Conservation (phyloP, 2,888 invertebrate species). For the Hemithea aestivaria region DNA sequence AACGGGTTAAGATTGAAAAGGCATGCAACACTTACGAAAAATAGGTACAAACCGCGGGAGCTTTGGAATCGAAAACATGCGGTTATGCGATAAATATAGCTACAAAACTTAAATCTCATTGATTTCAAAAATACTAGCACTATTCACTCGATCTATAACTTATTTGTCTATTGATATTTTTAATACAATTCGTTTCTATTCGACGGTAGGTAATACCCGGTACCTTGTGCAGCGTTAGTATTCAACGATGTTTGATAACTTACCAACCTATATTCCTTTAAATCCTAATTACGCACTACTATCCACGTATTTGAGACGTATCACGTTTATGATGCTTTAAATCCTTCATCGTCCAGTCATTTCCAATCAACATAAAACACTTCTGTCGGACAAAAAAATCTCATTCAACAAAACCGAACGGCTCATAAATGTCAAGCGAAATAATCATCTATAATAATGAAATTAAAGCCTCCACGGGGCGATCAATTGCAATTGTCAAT, state of each 20-base stretch:
- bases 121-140: slow-evolving; percentile 22
- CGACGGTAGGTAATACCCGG: slow-evolving; percentile 48
- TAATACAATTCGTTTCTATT: slow-evolving; percentile 43
- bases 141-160: slow-evolving; percentile 33
- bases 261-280: slow-evolving; percentile 8
- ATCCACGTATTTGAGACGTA: not conserved
- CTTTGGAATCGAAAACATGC: slow-evolving; percentile 42
- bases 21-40: slow-evolving; percentile 22
- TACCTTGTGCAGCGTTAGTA: slow-evolving; percentile 65
- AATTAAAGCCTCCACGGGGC: too few relatives aligned
- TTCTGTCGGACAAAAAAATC: slow-evolving; percentile 7
- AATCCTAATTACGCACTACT: slow-evolving; percentile 1
- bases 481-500: too few relatives aligned
- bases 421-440: too few relatives aligned
- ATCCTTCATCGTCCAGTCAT: slow-evolving; percentile 6
- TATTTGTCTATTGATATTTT: slow-evolving; percentile 39
- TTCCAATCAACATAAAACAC: slow-evolving; percentile 13
- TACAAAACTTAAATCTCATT: slow-evolving; percentile 28
- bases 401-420: not conserved
- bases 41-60: slow-evolving; percentile 5
- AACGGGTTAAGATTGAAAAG: slow-evolving; percentile 14
- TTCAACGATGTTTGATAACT: slow-evolving; percentile 48
- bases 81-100: slow-evolving; percentile 37
- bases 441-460: too few relatives aligned
- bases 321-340: slow-evolving; percentile 5